A percentile compares a stretch with the other conserved stretches of the same genome.
Evolutionary conservation across 2,888 invertebrate species (phyloP).

Genomic region (Nomada lathburiana): DNA sequence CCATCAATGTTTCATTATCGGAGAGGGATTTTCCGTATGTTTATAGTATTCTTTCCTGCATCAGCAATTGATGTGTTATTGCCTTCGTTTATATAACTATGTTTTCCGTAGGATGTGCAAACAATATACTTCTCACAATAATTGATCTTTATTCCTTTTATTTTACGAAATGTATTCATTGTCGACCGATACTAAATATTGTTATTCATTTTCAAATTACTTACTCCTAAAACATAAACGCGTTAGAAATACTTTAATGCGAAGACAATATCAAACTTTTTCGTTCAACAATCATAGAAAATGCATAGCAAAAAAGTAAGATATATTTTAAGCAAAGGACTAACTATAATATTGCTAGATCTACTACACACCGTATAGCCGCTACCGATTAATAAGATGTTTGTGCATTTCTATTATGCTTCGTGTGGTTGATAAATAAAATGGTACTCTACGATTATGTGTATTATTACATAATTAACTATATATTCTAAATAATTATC

Average conservation of each 20-base stretch:
- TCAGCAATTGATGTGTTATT: background rate
- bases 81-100: constrained; percentile 21
- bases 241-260: background rate
- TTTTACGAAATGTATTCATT: background rate
- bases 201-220: background rate
- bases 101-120: background rate
- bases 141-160: background rate
- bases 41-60: background rate
- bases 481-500: constrained; percentile 7
- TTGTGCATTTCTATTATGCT: background rate
- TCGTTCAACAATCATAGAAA: too few species aligned
- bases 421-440: background rate
- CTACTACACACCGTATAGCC: too few species aligned
- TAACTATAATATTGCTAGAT: too few species aligned
- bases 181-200: background rate
- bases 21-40: constrained; percentile 8
- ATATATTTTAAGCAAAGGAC: too few species aligned
- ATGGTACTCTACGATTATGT: background rate
- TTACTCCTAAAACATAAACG: background rate
- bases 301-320: too few species aligned
- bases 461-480: constrained; percentile 12
- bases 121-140: background rate
- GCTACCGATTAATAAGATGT: too few species aligned
- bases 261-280: background rate
- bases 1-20: constrained; percentile 8